Base-by-base conservation (phyloP, 2,888 invertebrate genomes). In the Psylliodes chrysocephalus region DNA sequence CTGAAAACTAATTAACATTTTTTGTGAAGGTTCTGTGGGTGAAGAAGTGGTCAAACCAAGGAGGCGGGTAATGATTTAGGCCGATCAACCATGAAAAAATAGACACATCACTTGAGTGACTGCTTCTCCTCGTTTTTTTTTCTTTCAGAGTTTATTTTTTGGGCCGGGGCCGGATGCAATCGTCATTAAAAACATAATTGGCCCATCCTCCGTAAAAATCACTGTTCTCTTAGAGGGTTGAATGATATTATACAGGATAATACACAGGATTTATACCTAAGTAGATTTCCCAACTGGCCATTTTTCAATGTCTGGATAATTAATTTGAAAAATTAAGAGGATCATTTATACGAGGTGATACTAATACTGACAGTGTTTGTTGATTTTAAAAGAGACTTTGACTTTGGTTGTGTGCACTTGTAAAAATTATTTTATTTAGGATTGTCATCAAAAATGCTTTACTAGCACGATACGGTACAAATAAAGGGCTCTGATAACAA, bases 171-270 rank as follows among this genome's bases (percentile, higher is more conserved):
- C 72, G 72, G 72, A 72, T 72, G 71, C 67, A 59, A 68, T 68
- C 66, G 64, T 69, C 71, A 71, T 72, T 72, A 71, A 72, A 71
- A 68, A 69, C n/a, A 67, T 71, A 72, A 68, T 68, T 60, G 64
- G 65, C 66, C 59, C 60, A 60, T 62, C 66, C 54, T 56, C 64
- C 64, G 60, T 64, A 60, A 64, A 64, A 64, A 60, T 64, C 60
- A 64, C 55, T 60, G 46, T 51, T 60, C 60, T 60, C 60, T 22
- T 46, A 22, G 64, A 64, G 64, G 64, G 64, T 51, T 64, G 64
- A 64, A 60, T 40, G 64, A 55, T 54, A 64, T 64, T 55, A 55
- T 46, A 46, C 46, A 46, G 46, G n/a, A 22, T 46, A 22, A 46
- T 17, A 6, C 44, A n/a, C n/a, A n/a, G n/a, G n/a, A n/a, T n/a